Base-by-base conservation (phyloP, 2,113 vertebrate genomes). In the Turnix velox region DNA sequence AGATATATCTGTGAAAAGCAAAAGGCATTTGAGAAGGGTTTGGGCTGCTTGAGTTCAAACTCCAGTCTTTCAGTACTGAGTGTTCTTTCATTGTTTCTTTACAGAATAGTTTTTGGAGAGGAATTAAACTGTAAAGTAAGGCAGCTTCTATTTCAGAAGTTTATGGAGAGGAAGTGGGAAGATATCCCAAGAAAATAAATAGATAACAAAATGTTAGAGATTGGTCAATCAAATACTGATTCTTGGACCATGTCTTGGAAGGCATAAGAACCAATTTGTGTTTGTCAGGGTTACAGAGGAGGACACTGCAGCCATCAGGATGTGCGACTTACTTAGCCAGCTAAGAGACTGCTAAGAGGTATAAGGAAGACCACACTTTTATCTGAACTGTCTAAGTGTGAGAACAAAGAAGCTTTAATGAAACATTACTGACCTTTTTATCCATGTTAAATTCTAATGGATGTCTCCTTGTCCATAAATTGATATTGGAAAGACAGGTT, bases 231-330 rank as follows among this genome's bases (percentile, higher is more conserved):
- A 25, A 16, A 18, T 51, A 46, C 20, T 68, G 59, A 22, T 84
- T 51, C 22, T 65, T 68, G 10, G 25, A 65, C 16, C 20, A 2
- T 30, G 18, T 65, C 14, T 61, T 61, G 30, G 84, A 87, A 45
- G 15, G 35, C 54, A 19, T 24, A 23, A 80, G 59, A 77, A 69
- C 5, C 4, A 14, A 14, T 69, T 69, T 65, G 28, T 5, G 12
- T 81, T 80, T 81, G 9, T 43, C 61, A 58, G 5, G 14, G 16
- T 1, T 78, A 35, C 33, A 71, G 46, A 33, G 55, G 31, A 4
- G 2, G 14, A 28, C 0, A 0, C 45, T 74, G 31, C 46, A 74
- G 19, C 28, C 15, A 49, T 81, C 22, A 57, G 7, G 30, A 35
- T 58, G 31, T 74, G 55, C 58, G 46, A 24, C 24, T 48, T 48